Evolutionary conservation across 35 echinoderm and acorn worm species (phyloP).

Genomic region (Apostichopus parvimensis): DNA sequence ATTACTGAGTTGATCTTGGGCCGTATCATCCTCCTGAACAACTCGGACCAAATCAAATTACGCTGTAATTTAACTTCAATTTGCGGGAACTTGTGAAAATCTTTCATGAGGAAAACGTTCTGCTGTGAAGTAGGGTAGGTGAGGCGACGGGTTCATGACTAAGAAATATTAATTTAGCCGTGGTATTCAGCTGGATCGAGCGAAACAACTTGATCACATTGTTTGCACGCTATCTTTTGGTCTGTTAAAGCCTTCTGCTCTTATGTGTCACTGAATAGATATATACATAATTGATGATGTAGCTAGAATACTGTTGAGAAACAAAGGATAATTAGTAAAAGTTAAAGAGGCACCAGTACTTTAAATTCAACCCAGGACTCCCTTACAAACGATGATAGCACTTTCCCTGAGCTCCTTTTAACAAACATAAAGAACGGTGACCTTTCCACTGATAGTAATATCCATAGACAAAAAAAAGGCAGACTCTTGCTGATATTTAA

Average conservation of each 20-base stretch:
- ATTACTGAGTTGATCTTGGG: too few species aligned
- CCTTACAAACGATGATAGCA: too few species aligned
- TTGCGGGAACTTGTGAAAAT: not conserved
- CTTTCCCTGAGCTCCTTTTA: too few species aligned
- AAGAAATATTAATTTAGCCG: not conserved
- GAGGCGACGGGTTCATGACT: not conserved
- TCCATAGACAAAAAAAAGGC: too few species aligned
- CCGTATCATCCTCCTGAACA: too few species aligned
- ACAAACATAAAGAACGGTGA: too few species aligned
- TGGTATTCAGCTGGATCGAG: not conserved
- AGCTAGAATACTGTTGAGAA: not conserved
- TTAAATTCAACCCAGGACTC: too few species aligned
- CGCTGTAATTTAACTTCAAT: not conserved
- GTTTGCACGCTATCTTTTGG: constrained; percentile 26
- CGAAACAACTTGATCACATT: constrained; percentile 35
- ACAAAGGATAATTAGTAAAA: too few species aligned
- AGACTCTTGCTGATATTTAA: too few species aligned
- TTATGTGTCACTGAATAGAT: not conserved
- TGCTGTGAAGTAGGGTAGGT: constrained; percentile 5
- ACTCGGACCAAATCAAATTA: not conserved
- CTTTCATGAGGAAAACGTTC: not conserved
- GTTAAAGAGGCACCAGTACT: too few species aligned
- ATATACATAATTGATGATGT: not conserved
- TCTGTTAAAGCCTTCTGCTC: not conserved
- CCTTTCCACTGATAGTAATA: too few species aligned